Evolutionary conservation across 1,140 invertebrate species (phyloP).

Genomic region (Drosophila ogumai): DNA sequence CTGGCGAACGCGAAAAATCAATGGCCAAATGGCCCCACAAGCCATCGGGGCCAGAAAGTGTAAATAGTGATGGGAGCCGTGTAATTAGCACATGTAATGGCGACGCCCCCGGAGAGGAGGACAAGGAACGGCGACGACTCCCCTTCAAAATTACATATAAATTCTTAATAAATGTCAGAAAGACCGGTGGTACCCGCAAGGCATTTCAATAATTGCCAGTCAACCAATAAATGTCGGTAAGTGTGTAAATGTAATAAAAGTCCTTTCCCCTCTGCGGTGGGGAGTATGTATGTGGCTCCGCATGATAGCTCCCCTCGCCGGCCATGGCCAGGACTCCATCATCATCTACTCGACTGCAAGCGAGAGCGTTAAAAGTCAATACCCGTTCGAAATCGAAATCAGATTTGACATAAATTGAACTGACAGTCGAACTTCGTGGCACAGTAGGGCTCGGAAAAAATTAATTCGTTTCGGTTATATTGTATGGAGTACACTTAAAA

Average conservation of each 20-base stretch:
- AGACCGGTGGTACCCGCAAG: constrained; percentile 18
- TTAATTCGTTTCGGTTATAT: constrained; percentile 76
- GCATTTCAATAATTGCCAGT: constrained; percentile 72
- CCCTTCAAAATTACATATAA: constrained; percentile 72
- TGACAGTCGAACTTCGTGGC: constrained; percentile 50
- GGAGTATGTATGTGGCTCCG: neutral
- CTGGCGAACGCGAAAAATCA: constrained; percentile 35
- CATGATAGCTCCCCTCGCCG: neutral
- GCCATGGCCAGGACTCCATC: constrained; percentile 3
- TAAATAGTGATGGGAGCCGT: constrained; percentile 33
- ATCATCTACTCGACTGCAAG: constrained; percentile 54
- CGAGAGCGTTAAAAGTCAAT: constrained; percentile 59
- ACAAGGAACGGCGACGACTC: constrained; percentile 3
- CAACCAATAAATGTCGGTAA: constrained; percentile 61
- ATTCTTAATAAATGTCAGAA: constrained; percentile 77
- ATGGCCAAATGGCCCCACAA: constrained; percentile 31
- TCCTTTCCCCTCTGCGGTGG: neutral
- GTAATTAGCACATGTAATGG: constrained; percentile 60
- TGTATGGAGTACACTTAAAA: constrained; percentile 21
- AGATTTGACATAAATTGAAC: constrained; percentile 78
- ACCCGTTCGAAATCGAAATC: constrained; percentile 71
- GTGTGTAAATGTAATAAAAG: constrained; percentile 56
- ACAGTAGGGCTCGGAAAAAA: constrained; percentile 43
- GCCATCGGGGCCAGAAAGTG: constrained; percentile 18
- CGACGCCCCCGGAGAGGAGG: neutral